Evolutionary conservation across 1,140 invertebrate species (phyloP).

Genomic region (Scaptodrosophila lebanonensis): DNA sequence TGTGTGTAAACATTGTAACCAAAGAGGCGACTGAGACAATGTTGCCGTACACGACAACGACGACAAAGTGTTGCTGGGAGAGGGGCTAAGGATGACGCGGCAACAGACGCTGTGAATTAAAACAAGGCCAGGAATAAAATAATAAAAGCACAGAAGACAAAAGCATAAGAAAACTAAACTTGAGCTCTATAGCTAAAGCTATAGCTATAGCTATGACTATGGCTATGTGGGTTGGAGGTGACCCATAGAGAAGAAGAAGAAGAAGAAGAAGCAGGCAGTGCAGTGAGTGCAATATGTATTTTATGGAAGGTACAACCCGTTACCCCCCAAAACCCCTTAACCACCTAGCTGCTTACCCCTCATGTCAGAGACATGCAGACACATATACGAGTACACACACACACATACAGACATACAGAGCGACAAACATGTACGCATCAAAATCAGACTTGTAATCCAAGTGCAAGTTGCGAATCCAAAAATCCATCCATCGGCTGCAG

Average conservation of each 20-base stretch:
- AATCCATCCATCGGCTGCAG: conserved; percentile 69
- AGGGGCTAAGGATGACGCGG: conserved; percentile 50
- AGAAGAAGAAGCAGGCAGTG: conserved; percentile 9
- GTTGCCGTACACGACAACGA: conserved; percentile 40
- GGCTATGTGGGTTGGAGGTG: conserved; percentile 33
- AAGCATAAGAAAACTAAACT: conserved; percentile 73
- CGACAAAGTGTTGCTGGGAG: conserved; percentile 25
- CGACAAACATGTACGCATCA: conserved; percentile 68
- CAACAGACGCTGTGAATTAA: conserved; percentile 74
- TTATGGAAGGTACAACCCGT: conserved; percentile 6
- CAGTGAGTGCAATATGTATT: conserved; percentile 18
- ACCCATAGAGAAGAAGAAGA: conserved; percentile 43
- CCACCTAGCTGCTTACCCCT: background rate
- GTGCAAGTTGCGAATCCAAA: conserved; percentile 74
- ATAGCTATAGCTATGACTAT: background rate
- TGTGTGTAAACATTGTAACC: conserved; percentile 46
- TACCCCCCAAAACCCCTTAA: background rate
- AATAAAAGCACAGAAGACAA: conserved; percentile 75
- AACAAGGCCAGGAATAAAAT: conserved; percentile 75
- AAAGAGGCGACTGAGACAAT: conserved; percentile 66
- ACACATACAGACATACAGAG: conserved; percentile 4
- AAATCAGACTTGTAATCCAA: conserved; percentile 76
- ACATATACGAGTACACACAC: background rate
- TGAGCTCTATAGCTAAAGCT: conserved; percentile 22
- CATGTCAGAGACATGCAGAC: background rate